Conservation (phyloP, 2,113 vertebrate genomes). For the Oophaga pumilio region DNA sequence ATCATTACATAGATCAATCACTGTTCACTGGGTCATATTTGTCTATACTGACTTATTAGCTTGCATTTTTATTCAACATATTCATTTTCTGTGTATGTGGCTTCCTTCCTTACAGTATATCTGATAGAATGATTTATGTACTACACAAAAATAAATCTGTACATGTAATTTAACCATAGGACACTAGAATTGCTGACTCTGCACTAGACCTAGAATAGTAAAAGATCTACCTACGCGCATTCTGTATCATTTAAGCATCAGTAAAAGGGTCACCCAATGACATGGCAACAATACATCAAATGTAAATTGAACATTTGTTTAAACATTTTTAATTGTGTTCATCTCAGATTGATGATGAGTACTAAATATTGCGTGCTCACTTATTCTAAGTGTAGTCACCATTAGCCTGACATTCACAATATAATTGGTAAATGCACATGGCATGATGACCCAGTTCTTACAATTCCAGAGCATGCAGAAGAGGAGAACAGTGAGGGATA, state of each 20-base stretch:
- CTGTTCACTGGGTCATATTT: not conserved
- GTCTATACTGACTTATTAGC: not conserved
- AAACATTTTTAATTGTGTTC: conserved; percentile 37
- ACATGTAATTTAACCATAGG: conserved; percentile 42
- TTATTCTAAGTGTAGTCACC: conserved; percentile 32
- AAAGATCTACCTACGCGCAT: not conserved
- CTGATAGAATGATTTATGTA: conserved; percentile 42
- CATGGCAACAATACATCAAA: conserved; percentile 39
- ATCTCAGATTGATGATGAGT: conserved; percentile 37
- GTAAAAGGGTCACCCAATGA: conserved; percentile 49
- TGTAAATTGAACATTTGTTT: not conserved
- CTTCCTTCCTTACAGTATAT: not conserved
- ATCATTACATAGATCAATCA: conserved; percentile 9
- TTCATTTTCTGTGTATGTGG: conserved; percentile 17
- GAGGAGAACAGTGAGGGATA: not conserved
- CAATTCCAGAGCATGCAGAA: not conserved
- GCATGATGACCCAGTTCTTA: conserved; percentile 17
- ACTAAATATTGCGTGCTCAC: conserved; percentile 26
- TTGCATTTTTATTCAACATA: conserved; percentile 7
- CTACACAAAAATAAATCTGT: conserved; percentile 21
- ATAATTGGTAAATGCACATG: conserved; percentile 41
- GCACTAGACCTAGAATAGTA: not conserved
- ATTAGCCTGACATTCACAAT: conserved; percentile 40
- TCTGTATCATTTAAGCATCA: conserved; percentile 37
- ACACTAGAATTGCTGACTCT: conserved; percentile 22